Base-by-base conservation (phyloP, 2,797 vertebrate genomes). In the Anomalospiza imberbis region DNA sequence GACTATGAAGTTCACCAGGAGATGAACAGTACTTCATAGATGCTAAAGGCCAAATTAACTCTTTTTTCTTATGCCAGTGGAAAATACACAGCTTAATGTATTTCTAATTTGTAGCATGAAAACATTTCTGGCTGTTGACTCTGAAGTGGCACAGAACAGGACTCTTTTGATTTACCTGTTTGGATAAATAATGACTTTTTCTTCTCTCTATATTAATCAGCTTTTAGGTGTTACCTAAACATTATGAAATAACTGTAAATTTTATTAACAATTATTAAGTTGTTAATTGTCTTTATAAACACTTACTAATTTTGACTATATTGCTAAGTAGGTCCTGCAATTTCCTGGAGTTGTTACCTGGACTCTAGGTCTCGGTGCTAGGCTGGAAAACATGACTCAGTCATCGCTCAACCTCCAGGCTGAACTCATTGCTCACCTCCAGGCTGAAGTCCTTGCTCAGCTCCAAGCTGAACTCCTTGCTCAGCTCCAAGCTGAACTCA, bases 341-440 rank as follows among this genome's bases (percentile, higher is more conserved):
- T 18, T 78, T 85, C 51, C 40, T 55, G 14, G 38, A 34, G 40
- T 4, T 61, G 51, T 24, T 66, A 42, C 24, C 32, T n/a, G n/a
- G 45, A 6, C 57, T 91, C 57, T 29, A 31, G 40, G 34, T 42
- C 19, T 68, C 5, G 3, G 25, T 32, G 54, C 20, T 32, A 20
- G 57, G 28, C n/a, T 38, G 14, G n/a, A 57, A 68, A 51, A 42
- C 17, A 19, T 5, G 4, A n/a, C 22, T 32, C 16, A 45, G 19
- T 34, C 34, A 34, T 8, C 34, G 34, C 34, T 34, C 34, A 34
- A 34, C 34, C 34, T 34, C 34, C 34, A 34, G 34, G 90, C 98
- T 99, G 96, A 99, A 99, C 89, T 99, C 98, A 36, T 99, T 99
- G 97, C 99, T 99, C 78, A 99, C 99, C 98, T 99, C 98, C 89